Percentiles rank a stretch among this genome's conserved stretches.
phyloP scores from a whole-genome alignment of 1,140 invertebrate species.

The Ladona fulva region DNA sequence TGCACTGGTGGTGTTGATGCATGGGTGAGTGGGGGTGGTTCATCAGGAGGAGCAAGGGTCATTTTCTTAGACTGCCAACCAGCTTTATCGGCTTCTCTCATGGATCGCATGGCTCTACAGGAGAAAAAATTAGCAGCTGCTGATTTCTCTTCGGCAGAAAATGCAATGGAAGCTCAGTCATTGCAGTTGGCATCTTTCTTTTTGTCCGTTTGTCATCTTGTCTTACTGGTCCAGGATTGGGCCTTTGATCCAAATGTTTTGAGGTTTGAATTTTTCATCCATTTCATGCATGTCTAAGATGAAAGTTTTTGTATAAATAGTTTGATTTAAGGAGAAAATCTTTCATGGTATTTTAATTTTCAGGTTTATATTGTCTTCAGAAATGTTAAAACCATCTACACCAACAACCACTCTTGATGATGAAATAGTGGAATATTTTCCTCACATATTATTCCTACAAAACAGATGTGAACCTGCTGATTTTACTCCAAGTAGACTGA shows the following conservation, averaged over 20 bases:
- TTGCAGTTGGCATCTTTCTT: conserved; percentile 74
- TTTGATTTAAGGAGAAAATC: neutral
- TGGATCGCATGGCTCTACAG: conserved; percentile 43
- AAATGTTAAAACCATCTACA: conserved; percentile 73
- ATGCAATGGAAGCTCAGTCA: conserved; percentile 58
- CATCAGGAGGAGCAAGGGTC: conserved; percentile 31
- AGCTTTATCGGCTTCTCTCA: conserved; percentile 51
- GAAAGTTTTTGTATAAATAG: too few relatives aligned
- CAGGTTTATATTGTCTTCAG: conserved; percentile 72
- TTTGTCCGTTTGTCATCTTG: conserved; percentile 79
- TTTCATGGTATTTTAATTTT: conserved; percentile 50
- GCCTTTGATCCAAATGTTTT: conserved; percentile 67
- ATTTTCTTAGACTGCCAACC: conserved; percentile 56
- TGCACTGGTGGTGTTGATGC: conserved; percentile 55
- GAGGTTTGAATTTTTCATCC: conserved; percentile 36
- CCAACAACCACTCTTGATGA: conserved; percentile 54
- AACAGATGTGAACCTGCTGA: conserved; percentile 63
- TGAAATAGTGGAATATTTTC: conserved; percentile 59
- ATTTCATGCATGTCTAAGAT: too few relatives aligned
- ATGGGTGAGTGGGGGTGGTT: conserved; percentile 46
- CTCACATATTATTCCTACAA: conserved; percentile 66
- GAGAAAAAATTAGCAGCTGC: conserved; percentile 40
- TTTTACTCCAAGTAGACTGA: conserved; percentile 53
- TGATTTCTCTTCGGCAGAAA: conserved; percentile 52
- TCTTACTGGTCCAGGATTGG: conserved; percentile 79